phyloP scores from a whole-genome alignment of 1,140 invertebrate genomes.

The Apis dorsata region DNA sequence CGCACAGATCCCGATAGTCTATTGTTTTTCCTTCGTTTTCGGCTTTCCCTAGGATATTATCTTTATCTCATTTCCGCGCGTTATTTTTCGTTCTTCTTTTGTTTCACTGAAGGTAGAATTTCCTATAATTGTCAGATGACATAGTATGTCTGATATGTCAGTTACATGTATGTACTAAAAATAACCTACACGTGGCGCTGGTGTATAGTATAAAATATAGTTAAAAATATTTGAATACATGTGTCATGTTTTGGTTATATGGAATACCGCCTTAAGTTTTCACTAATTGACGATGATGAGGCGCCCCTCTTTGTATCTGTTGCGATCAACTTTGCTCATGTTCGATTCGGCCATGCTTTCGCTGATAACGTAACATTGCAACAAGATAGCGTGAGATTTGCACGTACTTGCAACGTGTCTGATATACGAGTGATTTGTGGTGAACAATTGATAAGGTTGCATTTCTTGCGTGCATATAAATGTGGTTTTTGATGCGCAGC shows the following conservation, averaged over 20 bases:
- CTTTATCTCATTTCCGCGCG: conserved; percentile 18
- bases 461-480: neutral
- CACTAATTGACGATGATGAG: neutral
- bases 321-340: conserved; percentile 9
- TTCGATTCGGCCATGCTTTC: neutral
- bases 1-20: conserved; percentile 29
- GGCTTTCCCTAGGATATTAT: conserved; percentile 17
- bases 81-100: conserved; percentile 11
- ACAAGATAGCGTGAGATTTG: conserved; percentile 40
- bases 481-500: neutral
- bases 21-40: conserved; percentile 38
- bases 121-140: too few species aligned
- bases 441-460: conserved; percentile 11
- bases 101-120: neutral
- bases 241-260: too few species aligned
- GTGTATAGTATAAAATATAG: too few species aligned
- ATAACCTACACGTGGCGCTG: too few species aligned
- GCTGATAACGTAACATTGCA: conserved; percentile 25
- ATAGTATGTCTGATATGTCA: too few species aligned
- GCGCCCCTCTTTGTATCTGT: neutral
- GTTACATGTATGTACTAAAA: too few species aligned
- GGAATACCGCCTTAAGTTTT: too few species aligned
- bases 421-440: conserved; percentile 31
- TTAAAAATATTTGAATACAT: too few species aligned
- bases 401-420: conserved; percentile 30